Evolutionary conservation across 30 jellyfish, hydroid and myxozoan genomes (phyloP).

Genomic region (Aurelia sp.): DNA sequence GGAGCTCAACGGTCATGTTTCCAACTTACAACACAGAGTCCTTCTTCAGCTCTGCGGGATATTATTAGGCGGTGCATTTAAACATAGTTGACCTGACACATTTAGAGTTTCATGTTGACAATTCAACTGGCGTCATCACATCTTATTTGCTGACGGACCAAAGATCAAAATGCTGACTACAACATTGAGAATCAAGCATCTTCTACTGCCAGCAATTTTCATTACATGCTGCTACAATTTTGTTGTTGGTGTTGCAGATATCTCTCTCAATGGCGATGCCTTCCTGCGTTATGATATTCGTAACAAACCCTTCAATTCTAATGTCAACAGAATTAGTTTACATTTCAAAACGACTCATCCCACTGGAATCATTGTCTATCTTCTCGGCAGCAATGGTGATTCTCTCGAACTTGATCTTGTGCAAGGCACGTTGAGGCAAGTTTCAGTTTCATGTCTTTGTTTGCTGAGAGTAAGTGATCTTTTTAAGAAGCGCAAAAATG

Average conservation of each 20-base stretch:
- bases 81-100: too few species aligned
- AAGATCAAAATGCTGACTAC: background rate
- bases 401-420: conserved; percentile 37
- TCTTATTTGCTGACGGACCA: conserved; percentile 9
- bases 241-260: background rate
- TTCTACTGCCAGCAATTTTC: too few species aligned
- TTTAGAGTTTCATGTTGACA: too few species aligned
- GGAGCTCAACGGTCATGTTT: conserved; percentile 30
- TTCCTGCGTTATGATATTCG: conserved; percentile 57
- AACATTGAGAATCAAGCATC: too few species aligned
- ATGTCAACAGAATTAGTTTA: conserved; percentile 51
- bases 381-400: conserved; percentile 50
- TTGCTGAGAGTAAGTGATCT: background rate
- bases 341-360: conserved; percentile 72
- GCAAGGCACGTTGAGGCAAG: conserved; percentile 77
- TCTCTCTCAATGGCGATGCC: conserved; percentile 64
- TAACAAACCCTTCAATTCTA: conserved; percentile 60
- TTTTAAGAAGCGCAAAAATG: too few species aligned
- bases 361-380: conserved; percentile 47
- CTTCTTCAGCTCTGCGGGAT: conserved; percentile 7
- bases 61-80: background rate
- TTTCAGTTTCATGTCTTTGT: background rate
- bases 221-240: too few species aligned
- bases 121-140: background rate
- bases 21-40: conserved; percentile 1